A percentile compares a stretch with the other conserved stretches of the same genome.
Evolutionary conservation across 2,797 vertebrate species (phyloP).

Genomic region (Xenentodon cancila): DNA sequence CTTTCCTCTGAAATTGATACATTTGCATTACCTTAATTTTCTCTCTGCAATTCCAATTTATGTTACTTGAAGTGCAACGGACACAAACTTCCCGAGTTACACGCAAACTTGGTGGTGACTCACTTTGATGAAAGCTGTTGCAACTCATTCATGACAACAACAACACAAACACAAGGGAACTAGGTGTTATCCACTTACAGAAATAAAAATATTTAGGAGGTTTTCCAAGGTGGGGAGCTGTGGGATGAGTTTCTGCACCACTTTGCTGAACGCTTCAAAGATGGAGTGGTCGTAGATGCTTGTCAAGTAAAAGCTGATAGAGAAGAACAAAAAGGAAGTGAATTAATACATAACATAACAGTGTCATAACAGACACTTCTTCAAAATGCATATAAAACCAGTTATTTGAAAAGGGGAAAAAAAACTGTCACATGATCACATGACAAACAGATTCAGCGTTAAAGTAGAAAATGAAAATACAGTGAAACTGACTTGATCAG

Average conservation of each 20-base stretch:
- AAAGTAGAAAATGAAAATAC: not conserved
- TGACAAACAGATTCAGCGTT: slow-evolving; percentile 11
- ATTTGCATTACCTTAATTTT: too few relatives aligned
- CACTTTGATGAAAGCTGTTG: too few relatives aligned
- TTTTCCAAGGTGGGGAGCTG: slow-evolving; percentile 98
- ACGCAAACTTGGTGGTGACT: too few relatives aligned
- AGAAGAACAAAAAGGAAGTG: slow-evolving; percentile 35
- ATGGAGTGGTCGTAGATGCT: slow-evolving; percentile 99
- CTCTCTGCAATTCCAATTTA: too few relatives aligned
- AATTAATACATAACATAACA: slow-evolving; percentile 25
- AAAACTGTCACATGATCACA: slow-evolving; percentile 33
- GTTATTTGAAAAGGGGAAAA: slow-evolving; percentile 28
- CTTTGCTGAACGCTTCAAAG: slow-evolving; percentile 99
- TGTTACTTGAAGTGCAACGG: too few relatives aligned
- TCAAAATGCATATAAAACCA: slow-evolving; percentile 44
- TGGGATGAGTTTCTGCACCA: slow-evolving; percentile 99
- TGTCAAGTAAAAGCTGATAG: slow-evolving; percentile 96
- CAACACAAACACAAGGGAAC: slow-evolving; percentile 43
- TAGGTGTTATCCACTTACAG: slow-evolving; percentile 79
- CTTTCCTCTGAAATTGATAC: too few relatives aligned
- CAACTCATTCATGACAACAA: too few relatives aligned
- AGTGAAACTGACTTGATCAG: not conserved
- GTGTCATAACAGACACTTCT: slow-evolving; percentile 45
- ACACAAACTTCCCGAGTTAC: too few relatives aligned
- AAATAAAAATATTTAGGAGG: slow-evolving; percentile 99